Evolutionary conservation across 2,797 vertebrate genomes (phyloP).

Genomic region (Danio kyathit): DNA sequence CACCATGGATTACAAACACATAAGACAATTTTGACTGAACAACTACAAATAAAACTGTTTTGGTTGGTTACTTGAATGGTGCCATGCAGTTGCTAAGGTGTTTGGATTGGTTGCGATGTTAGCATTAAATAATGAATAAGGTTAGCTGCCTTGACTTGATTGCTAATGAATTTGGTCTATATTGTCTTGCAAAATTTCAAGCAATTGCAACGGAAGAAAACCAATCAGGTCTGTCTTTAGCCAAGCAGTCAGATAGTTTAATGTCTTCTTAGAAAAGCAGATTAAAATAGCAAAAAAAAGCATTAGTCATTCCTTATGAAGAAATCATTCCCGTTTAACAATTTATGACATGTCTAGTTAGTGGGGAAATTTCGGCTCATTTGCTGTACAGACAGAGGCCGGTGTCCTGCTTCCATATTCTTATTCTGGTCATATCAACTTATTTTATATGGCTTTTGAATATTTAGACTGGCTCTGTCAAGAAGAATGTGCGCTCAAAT

Average conservation of each 20-base stretch:
- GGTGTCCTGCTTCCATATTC: constrained; percentile 4
- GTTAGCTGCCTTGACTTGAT: too few relatives aligned
- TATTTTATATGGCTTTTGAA: constrained; percentile 25
- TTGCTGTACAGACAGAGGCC: background rate
- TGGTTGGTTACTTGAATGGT: too few relatives aligned
- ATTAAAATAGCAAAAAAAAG: background rate
- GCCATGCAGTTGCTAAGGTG: too few relatives aligned
- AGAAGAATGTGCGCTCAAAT: constrained; percentile 15
- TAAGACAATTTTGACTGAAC: too few relatives aligned
- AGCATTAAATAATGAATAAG: too few relatives aligned
- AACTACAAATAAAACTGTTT: too few relatives aligned
- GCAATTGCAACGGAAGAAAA: background rate
- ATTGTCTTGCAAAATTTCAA: too few relatives aligned
- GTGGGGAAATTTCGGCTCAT: background rate
- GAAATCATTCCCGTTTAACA: background rate
- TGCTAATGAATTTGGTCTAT: too few relatives aligned
- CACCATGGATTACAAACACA: too few relatives aligned
- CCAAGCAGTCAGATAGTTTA: background rate
- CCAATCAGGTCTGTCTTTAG: background rate
- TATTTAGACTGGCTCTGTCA: constrained; percentile 26
- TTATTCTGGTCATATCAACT: background rate
- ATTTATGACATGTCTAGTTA: constrained; percentile 7
- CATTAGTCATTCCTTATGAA: background rate
- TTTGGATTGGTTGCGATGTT: too few relatives aligned
- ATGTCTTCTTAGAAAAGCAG: background rate